Evolutionary conservation across 1,140 invertebrate species (phyloP).

Genomic region (Archivesica marissinica): DNA sequence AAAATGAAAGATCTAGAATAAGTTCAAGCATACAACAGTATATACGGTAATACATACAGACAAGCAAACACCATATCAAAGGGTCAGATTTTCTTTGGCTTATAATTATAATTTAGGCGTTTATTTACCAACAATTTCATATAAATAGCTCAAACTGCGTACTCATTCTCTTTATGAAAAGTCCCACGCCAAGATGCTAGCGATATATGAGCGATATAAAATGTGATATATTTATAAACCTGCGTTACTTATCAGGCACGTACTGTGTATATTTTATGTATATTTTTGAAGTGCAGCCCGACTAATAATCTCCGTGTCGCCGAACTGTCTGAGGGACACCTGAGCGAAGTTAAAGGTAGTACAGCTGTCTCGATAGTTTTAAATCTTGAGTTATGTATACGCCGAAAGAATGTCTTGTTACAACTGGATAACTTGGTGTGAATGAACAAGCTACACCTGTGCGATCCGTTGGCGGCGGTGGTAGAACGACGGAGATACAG

Average conservation of each 20-base stretch:
- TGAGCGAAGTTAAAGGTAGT: constrained; percentile 27
- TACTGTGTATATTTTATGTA: constrained; percentile 60
- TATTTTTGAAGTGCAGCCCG: constrained; percentile 52
- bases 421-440: constrained; percentile 32
- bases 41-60: no score
- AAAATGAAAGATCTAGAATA: no score
- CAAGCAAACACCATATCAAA: no score
- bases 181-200: constrained; percentile 29
- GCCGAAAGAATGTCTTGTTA: constrained; percentile 36
- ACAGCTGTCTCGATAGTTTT: constrained; percentile 38
- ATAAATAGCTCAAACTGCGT: constrained; percentile 21
- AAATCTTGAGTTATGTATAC: constrained; percentile 48
- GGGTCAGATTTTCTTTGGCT: no score
- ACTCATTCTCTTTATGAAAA: constrained; percentile 17
- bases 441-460: constrained; percentile 20
- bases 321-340: constrained; percentile 56
- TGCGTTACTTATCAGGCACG: constrained; percentile 35
- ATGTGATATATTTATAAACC: constrained; percentile 44
- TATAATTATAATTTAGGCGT: no score
- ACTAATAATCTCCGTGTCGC: constrained; percentile 58
- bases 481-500: background rate
- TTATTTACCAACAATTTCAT: constrained; percentile 17
- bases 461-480: background rate
- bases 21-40: no score
- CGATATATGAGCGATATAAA: constrained; percentile 25